Base-by-base conservation (phyloP, 2,797 vertebrate genomes). In the Botia kubotai region DNA sequence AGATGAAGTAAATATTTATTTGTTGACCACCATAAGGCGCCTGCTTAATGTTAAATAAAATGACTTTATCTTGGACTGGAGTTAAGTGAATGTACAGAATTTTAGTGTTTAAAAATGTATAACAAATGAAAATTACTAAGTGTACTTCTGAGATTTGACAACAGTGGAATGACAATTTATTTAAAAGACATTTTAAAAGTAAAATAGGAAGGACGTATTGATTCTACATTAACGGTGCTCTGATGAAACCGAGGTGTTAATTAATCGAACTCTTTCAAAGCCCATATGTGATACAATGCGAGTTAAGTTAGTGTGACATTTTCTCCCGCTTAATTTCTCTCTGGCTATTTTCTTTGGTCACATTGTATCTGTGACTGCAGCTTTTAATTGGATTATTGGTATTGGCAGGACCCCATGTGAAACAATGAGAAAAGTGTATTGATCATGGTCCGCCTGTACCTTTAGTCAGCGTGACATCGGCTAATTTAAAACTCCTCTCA, bases 371-470 rank as follows among this genome's bases (percentile, higher is more conserved):
- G 16, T 88, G 74, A 46, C 85, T 80, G 81, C 71, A 52, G 79
- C 69, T 81, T 71, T 73, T 87, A 87, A 90, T 88, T 91, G 81
- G 78, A 85, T 89, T 90, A 89, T 87, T 87, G 83, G 75, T 81
- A 84, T 46, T 72, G 33, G 82, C 79, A 86, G 77, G 83, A 73
- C 82, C 69, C 67, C 72, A 84, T 79, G 77, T 81, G 84, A 80
- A 88, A 87, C 82, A 86, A 88, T 74, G 52, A 75, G 66, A 89
- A 84, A 84, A 82, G 72, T 46, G 76, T 85, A 90, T 87, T 91
- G 89, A 91, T 91, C 84, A 70, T 63, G 69, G 84, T 66, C 46
- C 58, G 55, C 68, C 50, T 85, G 76, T 82, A 63, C 75, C 74
- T 48, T 76, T 66, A 70, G 65, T 75, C 75, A 79, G 66, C 68